Evolutionary conservation across 2,113 vertebrate species (phyloP), one percentile per base, ranked within the genome.

Genomic region (Calypte anna): DNA sequence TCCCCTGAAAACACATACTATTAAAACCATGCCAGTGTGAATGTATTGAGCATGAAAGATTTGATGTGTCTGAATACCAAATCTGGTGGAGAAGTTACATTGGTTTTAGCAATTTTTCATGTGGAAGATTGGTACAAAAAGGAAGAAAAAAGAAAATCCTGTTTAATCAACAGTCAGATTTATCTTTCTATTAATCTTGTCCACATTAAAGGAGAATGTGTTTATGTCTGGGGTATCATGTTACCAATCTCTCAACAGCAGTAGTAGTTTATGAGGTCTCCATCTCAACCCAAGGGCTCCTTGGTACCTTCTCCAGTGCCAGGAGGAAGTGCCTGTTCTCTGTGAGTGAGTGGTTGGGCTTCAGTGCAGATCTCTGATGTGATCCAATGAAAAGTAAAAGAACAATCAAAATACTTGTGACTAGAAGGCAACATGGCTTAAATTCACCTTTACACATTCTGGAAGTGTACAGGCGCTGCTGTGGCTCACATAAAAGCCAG

Each of bases 51-150:
- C 28, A 7, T 6, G 40, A 36, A 50, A 31, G 14, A 31, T 43
- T 31, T 50, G 43, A 17, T 54, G 40, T 33, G 31, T 36, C 17
- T 0, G 1, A 93, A 72, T 55, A 19, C 20, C 54, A 72, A 14
- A 68, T 24, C 30, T 55, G 74, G 53, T 91, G 86, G 93, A 85
- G 94, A 89, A 91, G 75, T 93, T 91, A 70, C 86, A 67, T 77
- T 93, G 93, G 40, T 40, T 40, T 40, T 93, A 96, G 91, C 66
- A 72, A 63, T 94, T 93, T 91, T 63, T 94, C 36, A 16, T 11
- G 68, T 80, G 58, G 73, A 61, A 93, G 82, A 86, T 86, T 70
- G 64, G 66, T 64, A 73, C 68, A 44, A 79, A 91, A 91, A 22
- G 1, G 3, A 44, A 61, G 5, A 10, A 80, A 51, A 64, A n/a